Base-by-base conservation (phyloP, 1,140 invertebrate species). In the Cardiocondyla obscurior region DNA sequence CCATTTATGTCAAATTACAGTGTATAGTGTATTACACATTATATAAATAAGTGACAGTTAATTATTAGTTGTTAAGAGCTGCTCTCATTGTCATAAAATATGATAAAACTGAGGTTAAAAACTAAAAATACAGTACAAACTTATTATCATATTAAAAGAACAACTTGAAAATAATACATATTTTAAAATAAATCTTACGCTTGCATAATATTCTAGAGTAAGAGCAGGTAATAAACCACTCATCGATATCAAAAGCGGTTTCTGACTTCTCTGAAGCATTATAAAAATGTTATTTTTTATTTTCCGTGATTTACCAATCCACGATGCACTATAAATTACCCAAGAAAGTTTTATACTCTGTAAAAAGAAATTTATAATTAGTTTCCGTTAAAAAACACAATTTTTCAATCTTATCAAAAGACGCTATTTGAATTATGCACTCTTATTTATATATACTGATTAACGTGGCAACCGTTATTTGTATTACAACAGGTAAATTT, bases 31-130 rank as follows among this genome's bases (percentile, higher is more conserved):
- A 42, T 42, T 39, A 39, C 36, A 39, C 7, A 42, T 46, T 7
- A 1, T 46, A n/a, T 3, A 46, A 46, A 46, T 16, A 16, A 46
- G 3, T 6, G 1, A 10, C 5, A 42, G 7, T 46, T 10, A 42
- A 10, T 46, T 46, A 46, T 46, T 46, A 16, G 14, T 46, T 67
- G 5, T 1, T 30, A 36, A 84, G 67, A 14, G 79, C 33, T 42
- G 74, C 57, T 81, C 85, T 74, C 57, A 88, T 69, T 44, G 83
- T 76, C 44, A 86, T 76, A 51, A 88, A 87, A 57, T 86, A 88
- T 36, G 82, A 86, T 0, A 77, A 33, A n/a, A 83, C 28, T n/a
- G 79, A 55, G 16, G 82, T 74, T 58, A 88, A 8, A 51, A 88
- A 88, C 87, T 88, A 25, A 1, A 83, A 85, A 67, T 46, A 67